These are phyloP conservation scores for Magallana nippona DNA, from an alignment of 2,888 invertebrate genomes.

Conservation along the genomic window DNA sequence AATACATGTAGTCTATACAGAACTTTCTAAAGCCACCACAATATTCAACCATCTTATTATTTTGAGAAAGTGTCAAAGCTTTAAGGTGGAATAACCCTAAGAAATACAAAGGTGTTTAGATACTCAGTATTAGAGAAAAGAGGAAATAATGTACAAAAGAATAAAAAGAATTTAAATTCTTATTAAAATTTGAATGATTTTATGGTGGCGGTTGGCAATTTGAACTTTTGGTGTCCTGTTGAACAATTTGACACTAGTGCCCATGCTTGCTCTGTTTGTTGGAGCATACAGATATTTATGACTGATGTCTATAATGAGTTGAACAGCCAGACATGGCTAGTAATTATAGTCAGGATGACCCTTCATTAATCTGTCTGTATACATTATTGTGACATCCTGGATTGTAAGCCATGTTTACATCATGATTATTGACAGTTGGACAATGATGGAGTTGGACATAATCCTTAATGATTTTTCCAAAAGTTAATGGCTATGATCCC, in stretches of 20 bases:
- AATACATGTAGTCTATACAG: constrained; percentile 41
- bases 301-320: neutral
- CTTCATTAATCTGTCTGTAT: constrained; percentile 7
- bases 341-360: neutral
- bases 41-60: neutral
- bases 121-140: neutral
- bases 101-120: neutral
- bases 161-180: too few relatives aligned
- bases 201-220: too few relatives aligned
- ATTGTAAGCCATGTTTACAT: constrained; percentile 17
- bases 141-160: too few relatives aligned
- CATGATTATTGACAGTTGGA: neutral
- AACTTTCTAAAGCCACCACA: neutral
- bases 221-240: too few relatives aligned
- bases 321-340: neutral
- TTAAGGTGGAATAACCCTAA: too few relatives aligned
- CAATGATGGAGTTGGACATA: neutral
- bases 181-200: too few relatives aligned
- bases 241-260: too few relatives aligned
- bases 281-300: too few relatives aligned
- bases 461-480: neutral
- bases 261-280: too few relatives aligned
- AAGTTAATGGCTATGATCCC: neutral
- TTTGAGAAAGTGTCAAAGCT: too few relatives aligned
- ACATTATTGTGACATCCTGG: constrained; percentile 17